Evolutionary conservation across 2,113 vertebrate genomes (phyloP).

Genomic region (Caranx ignobilis): DNA sequence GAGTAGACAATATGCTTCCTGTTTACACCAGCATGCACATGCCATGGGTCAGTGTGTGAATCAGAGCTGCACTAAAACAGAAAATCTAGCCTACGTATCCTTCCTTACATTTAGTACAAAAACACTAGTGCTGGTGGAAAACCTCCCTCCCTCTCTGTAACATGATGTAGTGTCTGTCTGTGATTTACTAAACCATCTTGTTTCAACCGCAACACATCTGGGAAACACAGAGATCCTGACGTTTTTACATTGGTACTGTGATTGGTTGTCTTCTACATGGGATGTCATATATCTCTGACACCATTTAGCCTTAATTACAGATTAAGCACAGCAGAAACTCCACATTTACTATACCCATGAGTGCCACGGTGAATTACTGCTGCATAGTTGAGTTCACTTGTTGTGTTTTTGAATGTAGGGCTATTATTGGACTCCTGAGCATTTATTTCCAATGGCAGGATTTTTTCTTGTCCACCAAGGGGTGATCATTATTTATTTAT

Average conservation of each 20-base stretch:
- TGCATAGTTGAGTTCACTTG: too few relatives aligned
- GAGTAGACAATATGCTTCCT: too few relatives aligned
- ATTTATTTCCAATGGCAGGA: not conserved
- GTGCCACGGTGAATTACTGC: not conserved
- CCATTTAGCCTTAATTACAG: constrained; percentile 38
- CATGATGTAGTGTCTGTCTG: constrained; percentile 12
- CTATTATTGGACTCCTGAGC: not conserved
- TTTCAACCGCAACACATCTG: constrained; percentile 18
- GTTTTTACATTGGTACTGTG: not conserved
- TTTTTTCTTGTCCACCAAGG: not conserved
- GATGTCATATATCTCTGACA: constrained; percentile 16
- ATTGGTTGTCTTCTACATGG: not conserved
- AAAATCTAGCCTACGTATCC: not conserved
- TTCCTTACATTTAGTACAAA: not conserved
- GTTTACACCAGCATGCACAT: too few relatives aligned
- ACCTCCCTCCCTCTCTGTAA: not conserved
- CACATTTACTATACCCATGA: not conserved
- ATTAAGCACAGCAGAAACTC: not conserved
- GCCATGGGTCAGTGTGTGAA: not conserved
- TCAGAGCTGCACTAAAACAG: not conserved
- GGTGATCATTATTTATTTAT: not conserved
- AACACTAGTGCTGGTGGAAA: not conserved
- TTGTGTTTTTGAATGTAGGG: not conserved
- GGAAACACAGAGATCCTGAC: constrained; percentile 5
- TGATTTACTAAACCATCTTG: constrained; percentile 25